Evolutionary conservation across 1,140 invertebrate species (phyloP).

Genomic region (Caenorhabditis remanei): DNA sequence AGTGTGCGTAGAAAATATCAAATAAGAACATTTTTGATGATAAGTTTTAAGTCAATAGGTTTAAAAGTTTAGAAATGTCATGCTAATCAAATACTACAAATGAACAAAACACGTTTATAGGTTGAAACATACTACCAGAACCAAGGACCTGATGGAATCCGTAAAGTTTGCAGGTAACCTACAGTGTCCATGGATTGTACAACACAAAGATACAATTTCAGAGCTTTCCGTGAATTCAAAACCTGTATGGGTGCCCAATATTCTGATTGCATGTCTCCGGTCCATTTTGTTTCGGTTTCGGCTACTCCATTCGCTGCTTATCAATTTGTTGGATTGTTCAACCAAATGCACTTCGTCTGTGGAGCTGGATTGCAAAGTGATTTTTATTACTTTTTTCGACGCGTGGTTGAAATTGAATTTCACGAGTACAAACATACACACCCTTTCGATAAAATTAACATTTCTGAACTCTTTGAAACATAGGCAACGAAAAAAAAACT

Average conservation of each 20-base stretch:
- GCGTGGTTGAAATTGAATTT: not conserved
- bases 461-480: not conserved
- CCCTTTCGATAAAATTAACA: not conserved
- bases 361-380: conserved; percentile 68
- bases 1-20: conserved; percentile 5
- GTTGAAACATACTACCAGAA: conserved; percentile 61
- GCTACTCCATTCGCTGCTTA: conserved; percentile 58
- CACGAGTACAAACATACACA: conserved; percentile 33
- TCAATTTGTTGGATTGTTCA: conserved; percentile 64
- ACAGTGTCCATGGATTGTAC: not conserved
- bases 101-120: conserved; percentile 36
- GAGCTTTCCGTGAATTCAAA: conserved; percentile 67
- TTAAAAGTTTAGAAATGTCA: conserved; percentile 25
- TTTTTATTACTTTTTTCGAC: conserved; percentile 15
- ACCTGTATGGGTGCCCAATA: conserved; percentile 62
- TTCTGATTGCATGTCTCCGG: conserved; percentile 59
- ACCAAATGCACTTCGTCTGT: conserved; percentile 66
- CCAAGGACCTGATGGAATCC: conserved; percentile 48
- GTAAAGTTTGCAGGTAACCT: conserved; percentile 66
- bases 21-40: conserved; percentile 32
- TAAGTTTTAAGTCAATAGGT: conserved; percentile 46
- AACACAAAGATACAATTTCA: conserved; percentile 12
- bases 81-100: not conserved
- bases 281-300: conserved; percentile 49
- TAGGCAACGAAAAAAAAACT: not conserved